Evolutionary conservation across 2,888 invertebrate genomes (phyloP).

Genomic region (Anoncus sp.): DNA sequence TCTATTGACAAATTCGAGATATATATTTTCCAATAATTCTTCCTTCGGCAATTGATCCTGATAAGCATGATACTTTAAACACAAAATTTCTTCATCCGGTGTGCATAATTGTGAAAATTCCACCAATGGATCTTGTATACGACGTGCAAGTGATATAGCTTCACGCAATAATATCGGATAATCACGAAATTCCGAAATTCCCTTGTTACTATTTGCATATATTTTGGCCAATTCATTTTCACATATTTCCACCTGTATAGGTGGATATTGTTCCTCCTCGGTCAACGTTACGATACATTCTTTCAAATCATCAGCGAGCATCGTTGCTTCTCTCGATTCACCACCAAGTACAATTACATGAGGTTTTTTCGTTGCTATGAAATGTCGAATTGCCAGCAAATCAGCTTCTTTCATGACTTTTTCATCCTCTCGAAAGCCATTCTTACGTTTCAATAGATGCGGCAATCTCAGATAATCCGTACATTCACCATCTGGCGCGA

Average conservation of each 20-base stretch:
- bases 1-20: slow-evolving; percentile 94
- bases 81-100: slow-evolving; percentile 97
- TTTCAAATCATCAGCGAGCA: slow-evolving; percentile 90
- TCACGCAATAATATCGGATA: slow-evolving; percentile 95
- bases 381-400: slow-evolving; percentile 88
- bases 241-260: slow-evolving; percentile 93
- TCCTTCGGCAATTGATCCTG: slow-evolving; percentile 92
- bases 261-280: slow-evolving; percentile 93
- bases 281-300: slow-evolving; percentile 89
- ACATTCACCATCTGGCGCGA: slow-evolving; percentile 94
- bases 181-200: slow-evolving; percentile 93
- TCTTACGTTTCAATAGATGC: slow-evolving; percentile 91
- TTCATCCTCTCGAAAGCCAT: slow-evolving; percentile 87
- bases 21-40: slow-evolving; percentile 91
- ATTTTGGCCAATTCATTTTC: slow-evolving; percentile 97
- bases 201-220: slow-evolving; percentile 95
- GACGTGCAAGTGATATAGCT: slow-evolving; percentile 94
- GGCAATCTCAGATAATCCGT: slow-evolving; percentile 94
- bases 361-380: slow-evolving; percentile 94
- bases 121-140: slow-evolving; percentile 96
- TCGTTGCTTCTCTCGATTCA: slow-evolving; percentile 93
- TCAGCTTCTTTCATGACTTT: slow-evolving; percentile 88
- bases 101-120: slow-evolving; percentile 98
- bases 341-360: slow-evolving; percentile 96
- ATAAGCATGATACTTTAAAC: slow-evolving; percentile 91